Conservation (phyloP, 2,888 invertebrate species). For the Ornithoptera priamus region DNA sequence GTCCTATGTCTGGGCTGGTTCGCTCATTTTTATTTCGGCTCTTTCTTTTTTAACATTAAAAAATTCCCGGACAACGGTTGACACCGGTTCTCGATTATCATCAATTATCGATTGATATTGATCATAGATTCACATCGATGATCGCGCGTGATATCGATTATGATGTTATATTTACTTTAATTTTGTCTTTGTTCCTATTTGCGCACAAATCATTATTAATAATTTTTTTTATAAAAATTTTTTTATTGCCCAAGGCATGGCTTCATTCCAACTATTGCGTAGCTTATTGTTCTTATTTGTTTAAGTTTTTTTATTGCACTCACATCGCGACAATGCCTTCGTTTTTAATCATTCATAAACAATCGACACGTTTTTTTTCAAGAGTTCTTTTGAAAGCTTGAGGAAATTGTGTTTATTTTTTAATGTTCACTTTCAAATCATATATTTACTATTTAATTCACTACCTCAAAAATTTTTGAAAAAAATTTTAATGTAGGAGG, state of each 20-base stretch:
- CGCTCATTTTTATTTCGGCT: constrained; percentile 30
- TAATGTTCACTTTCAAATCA: too few species aligned
- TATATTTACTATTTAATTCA: too few species aligned
- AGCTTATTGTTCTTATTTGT: background rate
- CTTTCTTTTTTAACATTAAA: constrained; percentile 13
- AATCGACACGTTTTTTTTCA: too few species aligned
- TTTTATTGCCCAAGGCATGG: background rate
- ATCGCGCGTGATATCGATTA: too few species aligned
- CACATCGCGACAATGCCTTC: too few species aligned
- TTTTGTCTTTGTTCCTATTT: background rate
- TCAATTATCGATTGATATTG: background rate
- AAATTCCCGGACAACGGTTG: background rate
- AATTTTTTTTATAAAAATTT: background rate
- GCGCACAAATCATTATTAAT: background rate
- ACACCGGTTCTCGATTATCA: background rate
- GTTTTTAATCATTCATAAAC: too few species aligned
- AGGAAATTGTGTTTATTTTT: too few species aligned
- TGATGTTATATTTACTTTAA: background rate
- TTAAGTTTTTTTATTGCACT: too few species aligned
- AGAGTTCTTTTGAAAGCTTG: too few species aligned
- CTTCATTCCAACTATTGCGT: background rate
- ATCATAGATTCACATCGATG: too few species aligned
- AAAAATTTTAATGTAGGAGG: too few species aligned
- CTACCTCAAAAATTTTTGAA: too few species aligned
- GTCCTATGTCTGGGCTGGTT: constrained; percentile 26